Conservation (phyloP, 2,797 vertebrate genomes). For the Triplophysa yarkandensis region DNA sequence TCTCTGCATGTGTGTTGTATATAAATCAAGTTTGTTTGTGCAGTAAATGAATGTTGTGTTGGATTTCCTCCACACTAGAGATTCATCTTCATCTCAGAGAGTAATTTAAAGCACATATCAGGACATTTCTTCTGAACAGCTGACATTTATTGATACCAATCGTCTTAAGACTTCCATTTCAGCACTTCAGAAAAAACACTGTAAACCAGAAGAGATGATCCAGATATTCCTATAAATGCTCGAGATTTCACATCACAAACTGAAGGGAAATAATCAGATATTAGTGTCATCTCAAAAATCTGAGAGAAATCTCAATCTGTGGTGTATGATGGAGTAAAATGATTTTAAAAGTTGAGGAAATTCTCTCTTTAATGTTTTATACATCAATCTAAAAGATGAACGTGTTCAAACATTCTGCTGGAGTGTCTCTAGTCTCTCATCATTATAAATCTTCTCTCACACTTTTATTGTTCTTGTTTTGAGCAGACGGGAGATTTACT, state of each 20-base stretch:
- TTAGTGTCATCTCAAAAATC: background rate
- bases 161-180: background rate
- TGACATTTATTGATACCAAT: background rate
- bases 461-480: constrained; percentile 31
- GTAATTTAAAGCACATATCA: background rate
- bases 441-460: background rate
- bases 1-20: background rate
- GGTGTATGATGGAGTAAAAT: no score
- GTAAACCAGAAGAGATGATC: background rate
- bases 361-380: no score
- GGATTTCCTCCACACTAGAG: background rate
- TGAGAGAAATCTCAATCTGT: no score
- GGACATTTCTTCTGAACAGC: background rate
- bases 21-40: background rate
- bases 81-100: background rate
- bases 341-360: no score
- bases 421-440: constrained; percentile 35
- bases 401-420: background rate
- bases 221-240: background rate
- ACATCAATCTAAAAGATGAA: constrained; percentile 13
- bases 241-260: no score
- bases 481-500: constrained; percentile 56
- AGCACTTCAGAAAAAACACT: background rate
- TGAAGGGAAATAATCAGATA: background rate
- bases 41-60: background rate